Evolutionary conservation across 1,140 invertebrate genomes (phyloP).

Genomic region (Caenorhabditis latens): DNA sequence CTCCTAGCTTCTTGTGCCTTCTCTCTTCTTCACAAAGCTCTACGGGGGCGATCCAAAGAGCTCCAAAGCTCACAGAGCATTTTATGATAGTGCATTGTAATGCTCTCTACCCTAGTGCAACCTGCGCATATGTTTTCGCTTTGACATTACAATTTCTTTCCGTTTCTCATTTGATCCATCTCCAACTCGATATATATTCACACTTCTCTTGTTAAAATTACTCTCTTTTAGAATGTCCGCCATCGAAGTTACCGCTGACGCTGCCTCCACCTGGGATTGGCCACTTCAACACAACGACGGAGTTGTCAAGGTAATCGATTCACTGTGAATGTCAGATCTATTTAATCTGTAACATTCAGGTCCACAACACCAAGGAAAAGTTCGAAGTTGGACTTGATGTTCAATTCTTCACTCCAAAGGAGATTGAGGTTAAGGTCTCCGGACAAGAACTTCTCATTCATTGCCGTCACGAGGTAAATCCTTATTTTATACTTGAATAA

Average conservation of each 20-base stretch:
- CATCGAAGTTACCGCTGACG: constrained; percentile 64
- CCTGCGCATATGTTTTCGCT: constrained; percentile 53
- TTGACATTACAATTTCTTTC: constrained; percentile 29
- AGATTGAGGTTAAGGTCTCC: constrained; percentile 72
- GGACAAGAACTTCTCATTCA: constrained; percentile 73
- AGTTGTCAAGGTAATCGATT: constrained; percentile 60
- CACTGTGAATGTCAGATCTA: no score
- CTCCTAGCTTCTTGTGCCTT: not conserved
- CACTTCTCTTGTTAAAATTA: not conserved
- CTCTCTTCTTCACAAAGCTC: not conserved
- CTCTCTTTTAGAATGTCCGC: constrained; percentile 57
- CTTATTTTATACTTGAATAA: no score
- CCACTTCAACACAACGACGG: constrained; percentile 68
- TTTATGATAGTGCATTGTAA: constrained; percentile 50
- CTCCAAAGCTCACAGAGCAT: constrained; percentile 34
- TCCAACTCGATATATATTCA: not conserved
- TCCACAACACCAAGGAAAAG: constrained; percentile 68
- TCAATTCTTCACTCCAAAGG: constrained; percentile 68
- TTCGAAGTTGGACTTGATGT: constrained; percentile 69
- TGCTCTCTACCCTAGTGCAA: constrained; percentile 29
- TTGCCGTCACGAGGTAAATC: constrained; percentile 71
- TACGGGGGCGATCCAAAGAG: not conserved
- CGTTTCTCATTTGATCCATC: constrained; percentile 21
- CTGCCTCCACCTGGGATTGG: constrained; percentile 65
- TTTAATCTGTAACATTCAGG: constrained; percentile 26